Evolutionary conservation across 1,140 invertebrate genomes (phyloP).

Genomic region (Neodiprion virginianus): DNA sequence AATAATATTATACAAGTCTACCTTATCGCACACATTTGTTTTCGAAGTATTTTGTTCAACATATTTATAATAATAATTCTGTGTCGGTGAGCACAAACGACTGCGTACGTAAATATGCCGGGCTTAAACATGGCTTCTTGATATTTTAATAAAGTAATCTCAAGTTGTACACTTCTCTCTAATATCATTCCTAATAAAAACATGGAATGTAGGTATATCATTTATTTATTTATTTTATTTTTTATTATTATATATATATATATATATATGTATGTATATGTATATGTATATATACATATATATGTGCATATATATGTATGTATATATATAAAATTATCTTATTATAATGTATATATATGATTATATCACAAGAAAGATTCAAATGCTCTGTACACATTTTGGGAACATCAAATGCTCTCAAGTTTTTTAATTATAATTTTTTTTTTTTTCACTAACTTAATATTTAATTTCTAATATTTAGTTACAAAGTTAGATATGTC

Average conservation of each 20-base stretch:
- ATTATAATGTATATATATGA: slow-evolving; percentile 50
- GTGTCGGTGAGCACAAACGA: background rate
- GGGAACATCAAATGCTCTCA: slow-evolving; percentile 54
- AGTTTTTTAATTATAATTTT: slow-evolving; percentile 42
- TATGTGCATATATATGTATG: slow-evolving; percentile 57
- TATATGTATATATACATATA: slow-evolving; percentile 52
- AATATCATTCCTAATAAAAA: slow-evolving; percentile 48
- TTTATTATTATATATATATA: slow-evolving; percentile 34
- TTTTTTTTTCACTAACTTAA: slow-evolving; percentile 20
- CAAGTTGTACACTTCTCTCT: slow-evolving; percentile 1
- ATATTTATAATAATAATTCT: background rate
- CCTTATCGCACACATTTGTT: slow-evolving; percentile 1
- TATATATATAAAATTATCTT: slow-evolving; percentile 27
- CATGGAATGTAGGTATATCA: slow-evolving; percentile 54
- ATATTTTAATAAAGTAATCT: background rate
- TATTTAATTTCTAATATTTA: slow-evolving; percentile 48
- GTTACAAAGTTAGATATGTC: slow-evolving; percentile 63
- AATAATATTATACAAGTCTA: background rate
- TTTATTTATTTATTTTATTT: slow-evolving; percentile 36
- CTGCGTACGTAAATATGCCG: background rate
- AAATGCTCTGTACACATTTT: slow-evolving; percentile 60
- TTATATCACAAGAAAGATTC: slow-evolving; percentile 65
- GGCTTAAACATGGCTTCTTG: background rate
- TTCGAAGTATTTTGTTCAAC: background rate
- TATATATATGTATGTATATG: slow-evolving; percentile 58